Base-by-base conservation (phyloP, 2,888 invertebrate genomes). In the Petrolisthes cinctipes region DNA sequence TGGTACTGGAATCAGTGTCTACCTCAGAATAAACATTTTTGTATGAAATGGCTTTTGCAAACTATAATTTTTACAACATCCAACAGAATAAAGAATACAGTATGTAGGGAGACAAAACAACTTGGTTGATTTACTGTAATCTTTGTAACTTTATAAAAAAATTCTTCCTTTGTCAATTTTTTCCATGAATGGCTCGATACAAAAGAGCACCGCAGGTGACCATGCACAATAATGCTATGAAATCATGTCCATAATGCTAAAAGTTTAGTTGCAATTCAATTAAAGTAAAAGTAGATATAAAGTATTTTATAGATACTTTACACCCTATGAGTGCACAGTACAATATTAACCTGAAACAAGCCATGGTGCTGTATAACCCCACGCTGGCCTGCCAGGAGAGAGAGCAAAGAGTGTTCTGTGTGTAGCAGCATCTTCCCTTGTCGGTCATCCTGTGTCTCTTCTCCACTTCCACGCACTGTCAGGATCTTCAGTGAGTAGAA, bases 371-470 rank as follows among this genome's bases (percentile, higher is more conserved):
- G 95, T 88, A 96, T 95, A 14, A 96, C 95, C 37, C 96, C 96
- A 91, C 95, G 94, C 92, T 95, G 95, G 92, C 95, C 94, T 87
- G 95, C 94, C 54, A 96, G 93, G 85, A 96, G 92, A 5, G 95
- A 95, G 68, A 96, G 93, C 11, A 96, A 92, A 6, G 96, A 95
- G 92, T 95, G 96, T 92, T 96, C 96, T 0, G 96, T 96, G 91
- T 96, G 96, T 20, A 96, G 92, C 53, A 96, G 92, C 95, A 96
- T 96, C 93, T 96, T 96, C 3, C 96, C 96, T 92, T 96, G 96
- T 73, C 94, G 93, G 91, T 96, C 96, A 93, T 96, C 96, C 91
- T 95, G 95, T 0, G 95, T 95, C 92, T 96, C 95, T 20, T 94
- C 92, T 91, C 94, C 94, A 0, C 93, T 93, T 17, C 94, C 94